A percentile compares a stretch with the other conserved stretches of the same genome.
These are phyloP conservation scores for Rhopalosiphum maidis DNA, from an alignment of 1,140 invertebrate genomes.

Conservation along the genomic window DNA sequence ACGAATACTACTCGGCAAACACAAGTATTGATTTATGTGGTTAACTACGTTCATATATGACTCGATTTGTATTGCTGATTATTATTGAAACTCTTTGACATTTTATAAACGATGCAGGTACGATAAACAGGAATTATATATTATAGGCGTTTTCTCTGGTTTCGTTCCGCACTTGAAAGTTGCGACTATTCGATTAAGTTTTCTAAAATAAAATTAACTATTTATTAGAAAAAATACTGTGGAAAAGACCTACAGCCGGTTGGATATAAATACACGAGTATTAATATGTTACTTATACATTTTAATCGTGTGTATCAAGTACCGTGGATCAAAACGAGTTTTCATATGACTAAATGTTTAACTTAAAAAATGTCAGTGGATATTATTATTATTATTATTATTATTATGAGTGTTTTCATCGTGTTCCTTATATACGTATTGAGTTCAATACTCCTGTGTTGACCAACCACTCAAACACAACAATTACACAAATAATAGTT, in stretches of 20 bases:
- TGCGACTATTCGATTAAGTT: background rate
- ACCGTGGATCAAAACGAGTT: background rate
- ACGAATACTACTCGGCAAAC: background rate
- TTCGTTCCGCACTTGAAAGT: background rate
- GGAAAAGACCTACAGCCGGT: too few species aligned
- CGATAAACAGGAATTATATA: background rate
- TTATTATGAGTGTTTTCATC: too few species aligned
- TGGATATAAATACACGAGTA: background rate
- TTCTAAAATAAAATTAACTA: background rate
- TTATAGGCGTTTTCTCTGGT: background rate
- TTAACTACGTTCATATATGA: background rate
- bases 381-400: too few species aligned
- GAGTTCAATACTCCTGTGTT: too few species aligned
- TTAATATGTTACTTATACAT: background rate
- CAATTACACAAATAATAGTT: too few species aligned
- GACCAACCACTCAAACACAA: too few species aligned
- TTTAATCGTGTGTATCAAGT: too few species aligned
- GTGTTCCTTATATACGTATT: too few species aligned
- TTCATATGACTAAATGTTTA: too few species aligned
- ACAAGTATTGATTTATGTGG: slow-evolving; percentile 2
- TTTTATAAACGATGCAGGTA: background rate
- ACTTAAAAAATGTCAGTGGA: too few species aligned
- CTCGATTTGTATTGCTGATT: background rate
- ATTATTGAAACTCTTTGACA: background rate
- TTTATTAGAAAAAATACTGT: too few species aligned